Evolutionary conservation across 1,140 invertebrate species (phyloP), one percentile per base, ranked within the genome.

Genomic region (Cecropterus lyciades): DNA sequence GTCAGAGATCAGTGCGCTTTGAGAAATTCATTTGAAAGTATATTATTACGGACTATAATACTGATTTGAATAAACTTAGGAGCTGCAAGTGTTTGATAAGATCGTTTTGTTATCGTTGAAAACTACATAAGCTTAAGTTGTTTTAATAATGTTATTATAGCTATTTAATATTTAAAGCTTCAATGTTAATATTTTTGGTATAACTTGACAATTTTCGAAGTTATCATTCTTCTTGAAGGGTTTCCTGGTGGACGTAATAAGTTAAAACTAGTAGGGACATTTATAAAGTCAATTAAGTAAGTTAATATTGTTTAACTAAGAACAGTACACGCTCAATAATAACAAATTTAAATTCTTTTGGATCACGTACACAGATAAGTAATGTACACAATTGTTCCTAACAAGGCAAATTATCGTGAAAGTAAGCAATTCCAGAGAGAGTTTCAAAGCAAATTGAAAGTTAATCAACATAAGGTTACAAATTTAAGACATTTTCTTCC

Each of bases 1-100:
- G 79, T 87, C 80, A 80, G 74, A 83, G 84, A 87, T 86, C 84
- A 81, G 52, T 72, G 67, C 67, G 73, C 72, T 62, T 69, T 49
- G 67, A 71, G 72, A 79, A 79, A 83, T 77, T 76, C 75, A 73
- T 74, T 78, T 72, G 67, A 72, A 37, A 15, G 16, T 62, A 40
- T 7, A 40, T 49, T 60, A 60, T 40, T 20, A 20, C 20, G 17
- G 8, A 13, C 30, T 10, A 49, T 37, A 60, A 17, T 17, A 42
- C 43, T 49, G 11, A 30, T 60, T 30, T 33, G 20, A 24, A 57
- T 45, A 0, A n/a, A 5, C 9, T 59, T 51, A 17, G n/a, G 13
- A 43, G 49, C 49, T 13, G 49, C 6, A 30, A 52, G 24, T 52
- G 24, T 52, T 52, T 52, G 49, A 30, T 15, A 15, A 43, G 14